Percentiles rank a stretch among this genome's conserved stretches.
These are phyloP conservation scores for Eospalax fontanierii DNA, from an alignment of 2,797 vertebrate species.

Conservation along the genomic window DNA sequence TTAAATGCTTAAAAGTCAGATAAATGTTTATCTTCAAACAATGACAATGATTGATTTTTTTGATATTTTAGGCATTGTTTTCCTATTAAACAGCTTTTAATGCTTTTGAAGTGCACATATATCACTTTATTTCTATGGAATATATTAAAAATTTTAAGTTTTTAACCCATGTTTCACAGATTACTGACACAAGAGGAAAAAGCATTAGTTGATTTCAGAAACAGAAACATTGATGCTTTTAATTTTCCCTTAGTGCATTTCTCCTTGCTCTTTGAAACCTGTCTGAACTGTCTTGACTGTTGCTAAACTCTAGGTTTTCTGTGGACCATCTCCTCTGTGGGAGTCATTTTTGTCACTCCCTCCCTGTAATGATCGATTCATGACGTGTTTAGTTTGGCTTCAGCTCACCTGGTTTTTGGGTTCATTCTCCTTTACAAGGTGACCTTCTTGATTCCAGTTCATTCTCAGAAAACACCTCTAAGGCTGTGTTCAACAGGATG, in stretches of 20 bases:
- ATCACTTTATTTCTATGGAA: conserved; percentile 14
- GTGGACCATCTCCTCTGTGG: not conserved
- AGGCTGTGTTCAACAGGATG: not conserved
- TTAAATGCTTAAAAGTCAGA: not conserved
- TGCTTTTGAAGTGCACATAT: not conserved
- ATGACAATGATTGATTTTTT: not conserved
- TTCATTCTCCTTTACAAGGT: not conserved
- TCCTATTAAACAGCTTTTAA: not conserved
- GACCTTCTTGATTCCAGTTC: not conserved
- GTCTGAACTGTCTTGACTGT: not conserved
- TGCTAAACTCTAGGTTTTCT: not conserved
- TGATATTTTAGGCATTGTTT: not conserved
- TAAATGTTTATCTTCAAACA: not conserved
- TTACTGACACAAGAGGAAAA: not conserved
- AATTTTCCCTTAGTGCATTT: not conserved
- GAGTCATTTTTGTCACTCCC: not conserved
- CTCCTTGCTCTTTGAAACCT: not conserved
- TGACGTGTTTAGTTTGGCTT: not conserved
- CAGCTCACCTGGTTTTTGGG: not conserved
- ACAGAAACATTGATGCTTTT: not conserved
- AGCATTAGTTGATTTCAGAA: not conserved
- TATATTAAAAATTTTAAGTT: not conserved
- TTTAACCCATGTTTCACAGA: not conserved
- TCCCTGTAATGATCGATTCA: not conserved
- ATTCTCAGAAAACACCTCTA: not conserved